Evolutionary conservation across 2,797 vertebrate species (phyloP).

Genomic region (Anguilla marmorata): DNA sequence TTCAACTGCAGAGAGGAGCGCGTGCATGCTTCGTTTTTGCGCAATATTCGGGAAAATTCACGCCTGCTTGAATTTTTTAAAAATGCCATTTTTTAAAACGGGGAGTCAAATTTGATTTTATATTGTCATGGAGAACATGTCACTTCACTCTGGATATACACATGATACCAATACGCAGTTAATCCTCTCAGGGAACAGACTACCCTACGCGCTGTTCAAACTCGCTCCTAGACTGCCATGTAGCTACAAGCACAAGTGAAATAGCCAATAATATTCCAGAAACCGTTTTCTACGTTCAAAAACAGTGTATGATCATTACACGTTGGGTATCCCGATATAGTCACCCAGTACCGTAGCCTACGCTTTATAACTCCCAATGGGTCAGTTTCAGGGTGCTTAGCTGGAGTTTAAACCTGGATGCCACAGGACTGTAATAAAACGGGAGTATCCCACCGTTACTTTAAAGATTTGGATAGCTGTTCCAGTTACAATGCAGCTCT

Average conservation of each 20-base stretch:
- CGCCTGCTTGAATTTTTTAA: neutral
- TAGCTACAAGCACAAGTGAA: neutral
- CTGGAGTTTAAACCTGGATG: too few relatives aligned
- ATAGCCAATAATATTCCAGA: neutral
- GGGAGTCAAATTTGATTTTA: neutral
- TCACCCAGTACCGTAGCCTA: too few relatives aligned
- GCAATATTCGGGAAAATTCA: neutral
- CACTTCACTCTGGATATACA: neutral
- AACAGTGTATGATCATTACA: too few relatives aligned
- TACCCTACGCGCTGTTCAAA: neutral
- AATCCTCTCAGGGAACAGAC: neutral
- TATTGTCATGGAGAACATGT: neutral
- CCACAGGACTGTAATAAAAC: too few relatives aligned
- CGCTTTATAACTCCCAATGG: neutral
- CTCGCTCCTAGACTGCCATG: neutral
- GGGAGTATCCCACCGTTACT: too few relatives aligned
- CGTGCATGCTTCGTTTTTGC: neutral
- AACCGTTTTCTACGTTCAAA: neutral
- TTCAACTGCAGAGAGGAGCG: neutral
- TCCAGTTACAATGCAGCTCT: too few relatives aligned
- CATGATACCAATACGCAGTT: neutral
- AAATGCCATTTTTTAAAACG: neutral
- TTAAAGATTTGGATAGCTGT: too few relatives aligned
- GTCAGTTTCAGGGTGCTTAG: too few relatives aligned
- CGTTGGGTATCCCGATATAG: too few relatives aligned